Evolutionary conservation across 2,888 invertebrate species (phyloP).

Genomic region (Brenthis daphne): DNA sequence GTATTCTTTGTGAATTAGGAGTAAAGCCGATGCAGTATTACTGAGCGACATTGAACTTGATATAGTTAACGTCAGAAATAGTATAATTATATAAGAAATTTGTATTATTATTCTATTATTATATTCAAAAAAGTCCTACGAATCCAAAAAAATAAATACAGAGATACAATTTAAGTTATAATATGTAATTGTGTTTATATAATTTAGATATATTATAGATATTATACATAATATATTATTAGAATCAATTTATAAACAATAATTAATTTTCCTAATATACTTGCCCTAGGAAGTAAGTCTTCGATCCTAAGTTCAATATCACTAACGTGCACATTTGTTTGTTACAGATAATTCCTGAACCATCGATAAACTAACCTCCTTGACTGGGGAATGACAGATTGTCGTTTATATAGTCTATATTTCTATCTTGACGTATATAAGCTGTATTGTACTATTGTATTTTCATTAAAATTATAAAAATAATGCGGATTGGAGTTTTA

Average conservation of each 20-base stretch:
- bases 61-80: too few relatives aligned
- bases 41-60: too few relatives aligned
- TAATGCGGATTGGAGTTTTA: constrained; percentile 64
- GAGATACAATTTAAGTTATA: too few relatives aligned
- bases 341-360: constrained; percentile 61
- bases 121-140: too few relatives aligned
- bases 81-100: too few relatives aligned
- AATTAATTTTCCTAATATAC: not conserved
- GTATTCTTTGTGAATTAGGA: too few relatives aligned
- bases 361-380: constrained; percentile 33
- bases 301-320: constrained; percentile 19
- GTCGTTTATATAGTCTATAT: constrained; percentile 6
- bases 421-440: not conserved
- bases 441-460: constrained; percentile 2
- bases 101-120: too few relatives aligned
- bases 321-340: constrained; percentile 38
- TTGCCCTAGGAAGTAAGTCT: constrained; percentile 21
- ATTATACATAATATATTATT: not conserved
- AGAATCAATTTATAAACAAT: not conserved
- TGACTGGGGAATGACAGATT: constrained; percentile 31
- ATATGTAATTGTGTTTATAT: too few relatives aligned
- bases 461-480: constrained; percentile 26
- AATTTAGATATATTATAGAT: not conserved
- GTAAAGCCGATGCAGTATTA: too few relatives aligned
- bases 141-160: too few relatives aligned